Percentiles rank a stretch among this genome's conserved stretches.
phyloP scores from a whole-genome alignment of 2,888 invertebrate species.

The Temnothorax rugatulus region DNA sequence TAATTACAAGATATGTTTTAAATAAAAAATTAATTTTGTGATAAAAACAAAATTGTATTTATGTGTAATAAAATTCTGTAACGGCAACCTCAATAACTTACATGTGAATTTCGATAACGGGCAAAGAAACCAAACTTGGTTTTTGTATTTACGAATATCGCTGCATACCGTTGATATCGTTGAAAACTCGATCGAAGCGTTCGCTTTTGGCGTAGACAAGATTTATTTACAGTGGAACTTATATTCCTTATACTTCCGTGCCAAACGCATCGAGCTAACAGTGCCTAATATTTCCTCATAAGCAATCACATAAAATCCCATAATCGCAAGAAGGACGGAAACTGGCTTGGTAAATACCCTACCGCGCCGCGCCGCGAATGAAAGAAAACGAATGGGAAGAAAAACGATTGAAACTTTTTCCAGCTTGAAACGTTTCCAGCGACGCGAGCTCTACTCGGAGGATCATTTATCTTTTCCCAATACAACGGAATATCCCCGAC shows the following conservation, averaged over 20 bases:
- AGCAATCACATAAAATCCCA: slow-evolving; percentile 52
- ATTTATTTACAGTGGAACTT: slow-evolving; percentile 19
- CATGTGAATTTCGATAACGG: background rate
- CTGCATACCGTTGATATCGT: slow-evolving; percentile 2
- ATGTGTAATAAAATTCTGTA: background rate
- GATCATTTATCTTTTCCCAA: slow-evolving; percentile 56
- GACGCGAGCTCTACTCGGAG: slow-evolving; percentile 23
- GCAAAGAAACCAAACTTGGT: background rate
- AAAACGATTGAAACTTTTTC: slow-evolving; percentile 55
- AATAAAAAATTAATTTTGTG: background rate
- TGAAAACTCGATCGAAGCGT: background rate
- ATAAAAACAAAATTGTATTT: background rate
- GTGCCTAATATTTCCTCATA: slow-evolving; percentile 46
- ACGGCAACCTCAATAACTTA: background rate
- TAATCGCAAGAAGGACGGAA: slow-evolving; percentile 43
- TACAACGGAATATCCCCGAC: slow-evolving; percentile 52
- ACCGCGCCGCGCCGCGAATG: slow-evolving; percentile 15
- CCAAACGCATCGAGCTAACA: slow-evolving; percentile 24
- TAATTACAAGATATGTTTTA: background rate
- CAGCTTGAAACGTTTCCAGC: slow-evolving; percentile 52
- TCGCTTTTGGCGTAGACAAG: background rate
- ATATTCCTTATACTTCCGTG: background rate
- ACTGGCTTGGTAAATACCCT: slow-evolving; percentile 26
- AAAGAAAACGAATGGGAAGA: slow-evolving; percentile 49
- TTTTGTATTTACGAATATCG: background rate